Evolutionary conservation across 2,888 invertebrate species (phyloP).

Genomic region (Nineta flava): DNA sequence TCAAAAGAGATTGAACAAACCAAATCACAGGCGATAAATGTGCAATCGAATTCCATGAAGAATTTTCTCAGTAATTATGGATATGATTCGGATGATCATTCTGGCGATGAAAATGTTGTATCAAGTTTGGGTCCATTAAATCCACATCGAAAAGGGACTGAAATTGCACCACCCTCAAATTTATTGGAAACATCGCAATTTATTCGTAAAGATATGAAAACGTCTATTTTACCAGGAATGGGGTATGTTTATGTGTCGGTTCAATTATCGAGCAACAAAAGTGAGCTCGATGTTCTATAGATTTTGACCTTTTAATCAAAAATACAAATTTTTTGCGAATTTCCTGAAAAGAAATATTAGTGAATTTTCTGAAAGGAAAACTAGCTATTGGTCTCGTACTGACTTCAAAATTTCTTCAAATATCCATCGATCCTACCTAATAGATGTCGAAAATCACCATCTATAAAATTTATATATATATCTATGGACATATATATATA

Average conservation of each 20-base stretch:
- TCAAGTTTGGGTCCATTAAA: background rate
- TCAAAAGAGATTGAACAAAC: background rate
- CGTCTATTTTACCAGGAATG: background rate
- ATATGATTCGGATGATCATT: constrained; percentile 1
- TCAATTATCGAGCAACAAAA: too few species aligned
- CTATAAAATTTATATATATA: too few species aligned
- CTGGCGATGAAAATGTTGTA: background rate
- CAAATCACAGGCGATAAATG: background rate
- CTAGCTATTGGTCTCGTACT: too few species aligned
- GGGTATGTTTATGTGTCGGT: background rate
- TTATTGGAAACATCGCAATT: background rate
- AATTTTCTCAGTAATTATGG: constrained; percentile 1
- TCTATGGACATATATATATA: too few species aligned
- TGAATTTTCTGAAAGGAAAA: too few species aligned
- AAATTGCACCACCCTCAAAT: constrained; percentile 1
- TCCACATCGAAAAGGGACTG: background rate
- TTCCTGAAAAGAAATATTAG: too few species aligned
- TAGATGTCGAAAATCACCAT: too few species aligned
- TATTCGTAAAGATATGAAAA: background rate
- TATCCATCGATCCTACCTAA: too few species aligned
- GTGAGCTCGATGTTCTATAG: too few species aligned
- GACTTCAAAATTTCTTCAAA: too few species aligned
- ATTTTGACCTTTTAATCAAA: too few species aligned
- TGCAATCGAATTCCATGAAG: background rate
- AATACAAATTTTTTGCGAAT: too few species aligned